These are phyloP conservation scores for Holacanthella duospinosa DNA, from an alignment of 2,888 invertebrate species.

Conservation along the genomic window DNA sequence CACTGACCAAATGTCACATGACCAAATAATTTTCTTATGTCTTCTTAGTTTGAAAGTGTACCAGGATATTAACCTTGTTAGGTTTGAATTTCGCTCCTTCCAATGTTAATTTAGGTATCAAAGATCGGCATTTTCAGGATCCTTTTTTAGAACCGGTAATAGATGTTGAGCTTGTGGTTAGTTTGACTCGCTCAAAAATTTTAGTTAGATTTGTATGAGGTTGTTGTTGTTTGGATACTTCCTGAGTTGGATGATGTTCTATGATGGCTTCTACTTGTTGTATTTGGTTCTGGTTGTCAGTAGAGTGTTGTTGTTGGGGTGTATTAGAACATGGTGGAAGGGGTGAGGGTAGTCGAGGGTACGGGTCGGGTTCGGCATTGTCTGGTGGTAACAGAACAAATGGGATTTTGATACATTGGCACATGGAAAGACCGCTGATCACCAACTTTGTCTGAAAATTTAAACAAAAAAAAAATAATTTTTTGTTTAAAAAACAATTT, in stretches of 20 bases:
- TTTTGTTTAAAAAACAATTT: not conserved
- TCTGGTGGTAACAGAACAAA: constrained; percentile 36
- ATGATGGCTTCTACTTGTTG: not conserved
- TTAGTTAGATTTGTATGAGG: not conserved
- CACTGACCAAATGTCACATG: too few species aligned
- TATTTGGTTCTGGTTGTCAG: not conserved
- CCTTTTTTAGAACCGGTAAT: not conserved
- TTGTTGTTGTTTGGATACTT: too few species aligned
- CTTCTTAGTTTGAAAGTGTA: too few species aligned
- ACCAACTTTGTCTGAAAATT: constrained; percentile 52
- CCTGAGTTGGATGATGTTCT: not conserved
- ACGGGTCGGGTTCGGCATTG: constrained; percentile 34
- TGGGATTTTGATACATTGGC: constrained; percentile 36
- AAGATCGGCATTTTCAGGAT: too few species aligned
- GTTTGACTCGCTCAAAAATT: not conserved
- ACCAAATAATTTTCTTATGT: too few species aligned
- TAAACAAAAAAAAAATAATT: constrained; percentile 1
- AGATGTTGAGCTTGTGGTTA: not conserved
- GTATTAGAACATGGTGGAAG: not conserved
- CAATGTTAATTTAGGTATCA: too few species aligned
- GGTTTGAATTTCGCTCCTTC: too few species aligned
- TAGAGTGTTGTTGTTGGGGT: not conserved
- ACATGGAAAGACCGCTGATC: constrained; percentile 56
- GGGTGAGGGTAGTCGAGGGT: constrained; percentile 16
- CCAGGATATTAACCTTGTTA: too few species aligned